These are phyloP conservation scores for Babyrousa celebensis DNA, from an alignment of 2,797 vertebrate genomes.

Conservation along the genomic window DNA sequence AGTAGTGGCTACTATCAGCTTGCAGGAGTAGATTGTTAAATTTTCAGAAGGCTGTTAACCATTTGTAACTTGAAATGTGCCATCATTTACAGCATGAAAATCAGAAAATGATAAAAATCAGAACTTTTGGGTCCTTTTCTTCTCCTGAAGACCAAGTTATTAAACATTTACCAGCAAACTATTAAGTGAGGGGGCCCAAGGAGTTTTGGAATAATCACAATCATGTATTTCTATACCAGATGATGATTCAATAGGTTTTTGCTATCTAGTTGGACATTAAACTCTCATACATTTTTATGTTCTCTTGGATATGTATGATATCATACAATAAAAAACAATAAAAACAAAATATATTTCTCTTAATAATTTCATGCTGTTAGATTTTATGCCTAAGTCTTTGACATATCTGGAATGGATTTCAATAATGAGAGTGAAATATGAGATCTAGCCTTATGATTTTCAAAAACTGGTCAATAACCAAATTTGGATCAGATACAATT, in stretches of 20 bases:
- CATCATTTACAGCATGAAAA: not conserved
- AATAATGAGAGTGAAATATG: not conserved
- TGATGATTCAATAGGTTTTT: not conserved
- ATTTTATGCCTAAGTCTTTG: not conserved
- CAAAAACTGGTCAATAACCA: not conserved
- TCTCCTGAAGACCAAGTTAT: not conserved
- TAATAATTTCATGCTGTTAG: slow-evolving; percentile 1
- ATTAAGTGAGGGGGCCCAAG: not conserved
- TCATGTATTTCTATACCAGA: not conserved
- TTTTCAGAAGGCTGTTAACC: not conserved
- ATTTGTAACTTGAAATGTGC: not conserved
- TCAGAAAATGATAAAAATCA: not conserved
- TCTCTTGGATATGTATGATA: not conserved
- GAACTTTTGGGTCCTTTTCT: not conserved
- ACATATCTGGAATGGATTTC: not conserved
- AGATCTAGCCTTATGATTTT: not conserved
- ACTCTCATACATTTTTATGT: not conserved
- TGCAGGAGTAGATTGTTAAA: not conserved
- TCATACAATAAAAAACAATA: not conserved
- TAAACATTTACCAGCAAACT: not conserved
- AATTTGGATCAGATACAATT: not conserved
- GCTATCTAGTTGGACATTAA: not conserved
- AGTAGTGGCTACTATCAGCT: not conserved
- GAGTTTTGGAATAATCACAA: not conserved
- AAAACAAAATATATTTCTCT: not conserved